Evolutionary conservation across 2,113 vertebrate genomes (phyloP), one percentile per base, ranked within the genome.

Genomic region (Myiagra hebetior): DNA sequence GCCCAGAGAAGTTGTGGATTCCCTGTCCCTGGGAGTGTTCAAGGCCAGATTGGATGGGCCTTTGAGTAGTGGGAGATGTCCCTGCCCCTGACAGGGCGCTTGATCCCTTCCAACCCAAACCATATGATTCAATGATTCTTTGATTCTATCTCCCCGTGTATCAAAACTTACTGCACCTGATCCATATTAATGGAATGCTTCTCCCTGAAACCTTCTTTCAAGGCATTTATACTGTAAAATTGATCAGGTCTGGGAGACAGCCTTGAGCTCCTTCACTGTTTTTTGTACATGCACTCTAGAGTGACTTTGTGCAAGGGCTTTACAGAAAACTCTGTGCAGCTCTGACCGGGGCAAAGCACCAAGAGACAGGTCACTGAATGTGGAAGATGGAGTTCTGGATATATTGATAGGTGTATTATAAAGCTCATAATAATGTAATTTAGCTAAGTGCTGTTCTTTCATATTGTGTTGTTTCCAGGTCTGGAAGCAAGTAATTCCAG

Each of bases 401-500:
- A 23, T 78, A 69, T 76, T 44, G 44, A 73, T 23, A 92, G 55
- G 24, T 49, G 15, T 56, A 85, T 79, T 31, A 94, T 52, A 83
- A 83, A 73, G 56, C 57, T 85, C 56, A 59, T 41, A 46, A 19
- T 50, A 82, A 55, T 11, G 59, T 47, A 91, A 90, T 88, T 88
- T 52, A 94, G 28, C 22, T 56, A 76, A 86, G 63, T 49, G 49
- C 49, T 69, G 31, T 73, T 92, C 79, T 85, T 72, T 88, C 49
- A 75, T 2, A 0, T 35, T 83, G 85, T 73, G 10, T 30, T 72
- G 59, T 50, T 93, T 89, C 60, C 56, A 82, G 31, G 17, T 70
- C n/a, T 91, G 49, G 35, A 92, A 92, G 52, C 10, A 85, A 70
- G 60, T 55, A 37, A 88, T 90, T 92, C n/a, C 59, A 83, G n/a